Evolutionary conservation across 2,113 vertebrate species (phyloP).

Genomic region (Triplophysa dalaica): DNA sequence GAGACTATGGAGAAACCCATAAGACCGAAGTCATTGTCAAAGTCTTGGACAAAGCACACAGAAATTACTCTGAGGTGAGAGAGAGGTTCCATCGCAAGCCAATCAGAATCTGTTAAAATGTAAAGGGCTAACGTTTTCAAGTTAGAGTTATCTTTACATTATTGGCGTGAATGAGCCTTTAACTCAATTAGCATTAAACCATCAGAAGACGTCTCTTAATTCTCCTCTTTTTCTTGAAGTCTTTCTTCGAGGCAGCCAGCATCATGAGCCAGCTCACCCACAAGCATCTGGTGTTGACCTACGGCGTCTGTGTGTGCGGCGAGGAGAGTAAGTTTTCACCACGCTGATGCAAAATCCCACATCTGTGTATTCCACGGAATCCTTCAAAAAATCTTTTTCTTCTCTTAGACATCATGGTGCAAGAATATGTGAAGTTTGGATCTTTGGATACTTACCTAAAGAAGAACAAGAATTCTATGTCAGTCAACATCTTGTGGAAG

Average conservation of each 20-base stretch:
- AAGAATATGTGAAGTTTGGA: conserved; percentile 94
- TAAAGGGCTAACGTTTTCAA: no score
- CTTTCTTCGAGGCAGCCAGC: conserved; percentile 98
- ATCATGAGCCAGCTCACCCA: conserved; percentile 99
- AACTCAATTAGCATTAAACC: no score
- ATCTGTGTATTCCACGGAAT: neutral
- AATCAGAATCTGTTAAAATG: no score
- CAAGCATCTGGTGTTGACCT: conserved; percentile 92
- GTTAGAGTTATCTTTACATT: no score
- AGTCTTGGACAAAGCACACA: conserved; percentile 92
- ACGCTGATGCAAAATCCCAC: neutral
- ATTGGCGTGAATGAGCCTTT: no score
- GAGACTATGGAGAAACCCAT: conserved; percentile 89
- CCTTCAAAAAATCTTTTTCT: conserved; percentile 15
- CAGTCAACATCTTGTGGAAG: conserved; percentile 94
- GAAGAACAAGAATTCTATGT: conserved; percentile 82
- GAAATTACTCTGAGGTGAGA: conserved; percentile 93
- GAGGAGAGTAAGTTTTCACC: conserved; percentile 90
- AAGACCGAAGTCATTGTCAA: conserved; percentile 93
- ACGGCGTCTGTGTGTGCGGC: conserved; percentile 92
- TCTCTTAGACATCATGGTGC: conserved; percentile 91
- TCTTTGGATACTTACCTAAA: conserved; percentile 94
- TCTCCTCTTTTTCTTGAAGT: conserved; percentile 68
- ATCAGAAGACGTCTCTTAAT: neutral
- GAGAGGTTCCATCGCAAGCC: no score